Evolutionary conservation across 2,797 vertebrate species (phyloP).

Genomic region (Arctocebus calabarensis): DNA sequence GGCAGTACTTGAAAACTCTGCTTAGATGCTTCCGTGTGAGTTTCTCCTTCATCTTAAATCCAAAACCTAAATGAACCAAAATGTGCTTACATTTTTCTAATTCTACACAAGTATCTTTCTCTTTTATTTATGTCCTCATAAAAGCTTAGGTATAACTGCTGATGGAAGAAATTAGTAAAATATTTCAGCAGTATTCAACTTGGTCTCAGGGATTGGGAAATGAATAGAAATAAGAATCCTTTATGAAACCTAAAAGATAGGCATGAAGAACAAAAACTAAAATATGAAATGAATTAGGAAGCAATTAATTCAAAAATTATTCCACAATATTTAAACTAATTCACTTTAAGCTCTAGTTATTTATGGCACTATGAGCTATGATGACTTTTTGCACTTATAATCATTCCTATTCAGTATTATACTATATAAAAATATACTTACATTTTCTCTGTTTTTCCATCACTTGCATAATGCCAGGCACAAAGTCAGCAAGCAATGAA

Average conservation of each 20-base stretch:
- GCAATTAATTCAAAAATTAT: constrained; percentile 52
- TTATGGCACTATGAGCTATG: background rate
- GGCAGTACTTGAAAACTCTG: background rate
- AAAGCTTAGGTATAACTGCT: constrained; percentile 17
- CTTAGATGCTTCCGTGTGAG: background rate
- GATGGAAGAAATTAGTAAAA: constrained; percentile 24
- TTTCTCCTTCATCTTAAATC: background rate
- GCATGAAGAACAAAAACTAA: constrained; percentile 28
- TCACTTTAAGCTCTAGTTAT: constrained; percentile 34
- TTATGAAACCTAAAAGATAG: background rate
- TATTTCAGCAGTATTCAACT: constrained; percentile 46
- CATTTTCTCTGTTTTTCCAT: constrained; percentile 13
- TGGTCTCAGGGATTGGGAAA: background rate
- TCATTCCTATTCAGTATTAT: background rate
- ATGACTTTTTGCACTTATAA: constrained; percentile 25
- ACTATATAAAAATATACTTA: background rate
- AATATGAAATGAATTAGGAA: constrained; percentile 37
- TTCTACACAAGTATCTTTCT: background rate
- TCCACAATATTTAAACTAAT: constrained; percentile 45
- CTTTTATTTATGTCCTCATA: constrained; percentile 54
- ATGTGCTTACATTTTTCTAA: constrained; percentile 36
- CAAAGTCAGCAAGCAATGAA: constrained; percentile 15
- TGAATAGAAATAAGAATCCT: constrained; percentile 56
- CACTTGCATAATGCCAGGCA: background rate
- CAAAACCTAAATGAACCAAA: background rate